Evolutionary conservation across 2,888 invertebrate genomes (phyloP).

Genomic region (Trichopoda pennipes): DNA sequence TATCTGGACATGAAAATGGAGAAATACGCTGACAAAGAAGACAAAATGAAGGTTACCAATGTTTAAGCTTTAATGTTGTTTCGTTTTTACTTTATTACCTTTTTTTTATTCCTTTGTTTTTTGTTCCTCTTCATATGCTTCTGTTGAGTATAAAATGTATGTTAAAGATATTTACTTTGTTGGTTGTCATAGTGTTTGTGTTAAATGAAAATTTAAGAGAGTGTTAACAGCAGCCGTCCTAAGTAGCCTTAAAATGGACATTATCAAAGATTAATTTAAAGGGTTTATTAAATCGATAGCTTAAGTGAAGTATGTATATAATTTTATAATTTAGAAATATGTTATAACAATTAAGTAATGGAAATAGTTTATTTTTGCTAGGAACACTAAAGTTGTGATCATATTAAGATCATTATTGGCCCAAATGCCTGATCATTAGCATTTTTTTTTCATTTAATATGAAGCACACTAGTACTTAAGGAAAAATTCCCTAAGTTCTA

Average conservation of each 20-base stretch:
- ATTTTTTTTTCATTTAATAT: no score
- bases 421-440: no score
- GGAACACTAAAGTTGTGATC: no score
- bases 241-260: conserved; percentile 51
- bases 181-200: background rate
- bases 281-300: conserved; percentile 46
- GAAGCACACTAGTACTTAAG: no score
- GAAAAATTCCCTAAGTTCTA: no score
- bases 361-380: background rate
- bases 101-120: background rate
- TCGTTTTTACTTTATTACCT: conserved; percentile 6
- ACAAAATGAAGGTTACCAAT: conserved; percentile 53
- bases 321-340: background rate
- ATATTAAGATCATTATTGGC: no score
- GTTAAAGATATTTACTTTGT: background rate
- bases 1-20: conserved; percentile 39
- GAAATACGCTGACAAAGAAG: conserved; percentile 26
- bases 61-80: conserved; percentile 59
- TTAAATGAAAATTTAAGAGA: conserved; percentile 38
- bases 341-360: background rate
- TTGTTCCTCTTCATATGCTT: conserved; percentile 17
- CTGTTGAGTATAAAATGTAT: conserved; percentile 34
- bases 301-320: conserved; percentile 1
- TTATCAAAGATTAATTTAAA: conserved; percentile 57
- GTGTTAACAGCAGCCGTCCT: conserved; percentile 43